These are phyloP conservation scores for Bugula neritina DNA, from an alignment of 2,888 invertebrate species.

Conservation along the genomic window DNA sequence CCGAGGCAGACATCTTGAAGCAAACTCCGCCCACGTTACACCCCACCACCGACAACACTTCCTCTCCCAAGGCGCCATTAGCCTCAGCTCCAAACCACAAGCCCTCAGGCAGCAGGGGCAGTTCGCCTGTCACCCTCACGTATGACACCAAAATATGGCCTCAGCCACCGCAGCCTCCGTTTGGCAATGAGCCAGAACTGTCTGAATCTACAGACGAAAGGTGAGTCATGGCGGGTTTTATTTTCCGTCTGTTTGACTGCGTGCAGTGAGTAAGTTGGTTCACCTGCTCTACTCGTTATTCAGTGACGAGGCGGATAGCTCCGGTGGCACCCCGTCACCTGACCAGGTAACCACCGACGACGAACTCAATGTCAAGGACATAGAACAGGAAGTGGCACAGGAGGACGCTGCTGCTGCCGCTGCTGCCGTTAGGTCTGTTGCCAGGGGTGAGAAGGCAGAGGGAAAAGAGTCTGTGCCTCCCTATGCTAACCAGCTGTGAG, in stretches of 20 bases:
- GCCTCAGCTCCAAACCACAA: background rate
- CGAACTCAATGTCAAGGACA: slow-evolving; percentile 7
- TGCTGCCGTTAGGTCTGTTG: no score
- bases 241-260: no score
- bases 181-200: background rate
- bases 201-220: slow-evolving; percentile 7
- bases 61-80: background rate
- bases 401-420: background rate
- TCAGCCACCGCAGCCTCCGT: background rate
- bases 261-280: no score
- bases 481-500: no score
- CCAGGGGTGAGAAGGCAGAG: no score
- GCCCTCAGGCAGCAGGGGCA: no score
- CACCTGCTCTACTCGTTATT: background rate
- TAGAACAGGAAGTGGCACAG: background rate
- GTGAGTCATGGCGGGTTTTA: background rate
- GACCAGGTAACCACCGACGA: background rate
- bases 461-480: no score
- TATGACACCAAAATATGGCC: slow-evolving; percentile 21
- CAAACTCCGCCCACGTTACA: background rate
- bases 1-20: slow-evolving; percentile 6
- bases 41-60: background rate
- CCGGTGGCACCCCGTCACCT: background rate
- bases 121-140: background rate
- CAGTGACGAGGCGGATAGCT: background rate